A percentile compares a stretch with the other conserved stretches of the same genome.
phyloP scores from a whole-genome alignment of 2,797 vertebrate genomes.

The Aphelocoma californica region DNA sequence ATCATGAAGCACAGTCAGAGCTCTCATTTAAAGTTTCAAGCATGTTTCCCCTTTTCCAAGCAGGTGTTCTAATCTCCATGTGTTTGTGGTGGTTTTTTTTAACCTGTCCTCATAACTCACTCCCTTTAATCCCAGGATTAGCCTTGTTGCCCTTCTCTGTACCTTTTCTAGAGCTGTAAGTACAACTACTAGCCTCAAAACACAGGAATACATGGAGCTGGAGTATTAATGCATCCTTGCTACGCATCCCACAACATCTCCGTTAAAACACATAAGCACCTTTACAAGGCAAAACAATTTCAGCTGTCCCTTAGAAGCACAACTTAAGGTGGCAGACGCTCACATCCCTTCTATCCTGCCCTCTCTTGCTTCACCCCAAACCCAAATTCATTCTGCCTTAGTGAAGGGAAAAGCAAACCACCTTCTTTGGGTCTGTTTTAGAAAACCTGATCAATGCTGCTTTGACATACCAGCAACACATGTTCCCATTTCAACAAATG shows the following conservation, averaged over 20 bases:
- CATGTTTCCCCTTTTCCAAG: not conserved
- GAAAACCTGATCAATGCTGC: not conserved
- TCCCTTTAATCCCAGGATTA: conserved; percentile 63
- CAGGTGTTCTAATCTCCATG: not conserved
- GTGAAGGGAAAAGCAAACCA: not conserved
- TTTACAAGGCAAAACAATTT: not conserved
- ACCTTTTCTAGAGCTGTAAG: conserved; percentile 36
- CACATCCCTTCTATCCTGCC: not conserved
- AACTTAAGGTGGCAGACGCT: not conserved
- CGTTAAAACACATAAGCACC: not conserved
- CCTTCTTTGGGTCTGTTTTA: not conserved
- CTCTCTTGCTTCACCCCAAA: not conserved
- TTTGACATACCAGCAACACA: conserved; percentile 41
- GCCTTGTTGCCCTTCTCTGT: conserved; percentile 15
- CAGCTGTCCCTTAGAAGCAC: not conserved
- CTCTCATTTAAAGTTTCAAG: not conserved
- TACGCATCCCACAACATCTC: not conserved
- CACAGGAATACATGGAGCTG: not conserved
- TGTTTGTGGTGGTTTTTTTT: not conserved
- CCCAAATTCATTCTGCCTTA: not conserved
- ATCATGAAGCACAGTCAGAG: not conserved
- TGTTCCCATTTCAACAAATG: conserved; percentile 39
- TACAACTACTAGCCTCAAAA: not conserved
- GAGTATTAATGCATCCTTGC: not conserved
- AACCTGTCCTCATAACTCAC: conserved; percentile 49